Evolutionary conservation across 1,140 invertebrate species (phyloP).

Genomic region (Trypoxylus dichotomus): DNA sequence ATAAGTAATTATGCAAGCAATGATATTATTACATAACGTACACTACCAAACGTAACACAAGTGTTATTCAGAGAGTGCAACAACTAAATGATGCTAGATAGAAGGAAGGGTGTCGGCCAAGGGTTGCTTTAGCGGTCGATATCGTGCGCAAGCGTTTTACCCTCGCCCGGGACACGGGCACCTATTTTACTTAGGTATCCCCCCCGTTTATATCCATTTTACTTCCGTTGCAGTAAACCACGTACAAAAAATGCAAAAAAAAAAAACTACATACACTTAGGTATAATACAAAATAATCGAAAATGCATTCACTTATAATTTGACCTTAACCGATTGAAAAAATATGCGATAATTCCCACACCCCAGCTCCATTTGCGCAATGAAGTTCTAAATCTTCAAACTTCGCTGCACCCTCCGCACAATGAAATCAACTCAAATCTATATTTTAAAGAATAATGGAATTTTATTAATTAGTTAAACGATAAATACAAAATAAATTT

Average conservation of each 20-base stretch:
- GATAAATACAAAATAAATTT: too few relatives aligned
- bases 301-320: neutral
- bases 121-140: constrained; percentile 50
- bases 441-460: too few relatives aligned
- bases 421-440: too few relatives aligned
- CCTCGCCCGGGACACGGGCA: constrained; percentile 36
- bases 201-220: constrained; percentile 38
- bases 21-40: constrained; percentile 57
- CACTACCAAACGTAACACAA: constrained; percentile 57
- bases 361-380: too few relatives aligned
- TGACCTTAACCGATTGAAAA: neutral
- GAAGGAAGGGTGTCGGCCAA: constrained; percentile 53
- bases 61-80: constrained; percentile 57
- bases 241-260: neutral
- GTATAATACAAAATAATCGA: neutral
- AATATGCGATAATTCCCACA: too few relatives aligned
- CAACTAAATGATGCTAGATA: constrained; percentile 56
- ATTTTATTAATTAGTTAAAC: too few relatives aligned
- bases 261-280: neutral
- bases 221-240: neutral
- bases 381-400: too few relatives aligned
- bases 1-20: constrained; percentile 56
- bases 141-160: constrained; percentile 47
- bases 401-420: too few relatives aligned
- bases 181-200: constrained; percentile 31